Evolutionary conservation across 2,113 vertebrate species (phyloP).

Genomic region (Nothoprocta perdicaria): DNA sequence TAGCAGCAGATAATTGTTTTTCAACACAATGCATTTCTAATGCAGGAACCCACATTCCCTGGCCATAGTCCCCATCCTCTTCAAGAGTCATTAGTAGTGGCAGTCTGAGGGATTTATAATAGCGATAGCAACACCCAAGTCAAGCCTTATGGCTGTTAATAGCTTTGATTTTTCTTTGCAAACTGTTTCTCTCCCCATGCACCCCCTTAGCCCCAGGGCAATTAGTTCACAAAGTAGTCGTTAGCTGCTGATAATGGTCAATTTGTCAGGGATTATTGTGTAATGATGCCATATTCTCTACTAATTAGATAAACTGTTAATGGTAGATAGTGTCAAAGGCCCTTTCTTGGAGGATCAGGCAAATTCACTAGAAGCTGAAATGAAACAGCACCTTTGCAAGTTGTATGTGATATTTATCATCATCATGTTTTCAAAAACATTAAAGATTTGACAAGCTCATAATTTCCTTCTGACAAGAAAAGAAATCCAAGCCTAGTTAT

Average conservation of each 20-base stretch:
- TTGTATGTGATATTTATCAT: background rate
- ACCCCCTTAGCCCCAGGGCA: constrained; percentile 9
- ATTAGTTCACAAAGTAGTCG: constrained; percentile 65
- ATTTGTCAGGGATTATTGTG: constrained; percentile 66
- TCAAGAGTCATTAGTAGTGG: background rate
- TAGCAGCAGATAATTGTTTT: background rate
- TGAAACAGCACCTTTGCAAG: background rate
- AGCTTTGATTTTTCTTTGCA: constrained; percentile 45
- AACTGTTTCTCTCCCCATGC: constrained; percentile 16
- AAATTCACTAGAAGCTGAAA: background rate
- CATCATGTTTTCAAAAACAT: constrained; percentile 19
- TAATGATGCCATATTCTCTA: background rate
- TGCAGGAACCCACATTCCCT: background rate
- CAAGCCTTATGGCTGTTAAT: constrained; percentile 34
- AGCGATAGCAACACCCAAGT: background rate
- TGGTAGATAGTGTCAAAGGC: constrained; percentile 34
- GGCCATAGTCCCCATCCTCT: background rate
- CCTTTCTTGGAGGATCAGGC: background rate
- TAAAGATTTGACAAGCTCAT: constrained; percentile 1
- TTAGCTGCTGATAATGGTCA: constrained; percentile 76
- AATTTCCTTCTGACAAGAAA: background rate
- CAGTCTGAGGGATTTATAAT: constrained; percentile 33
- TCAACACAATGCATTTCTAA: background rate
- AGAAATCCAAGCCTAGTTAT: background rate
- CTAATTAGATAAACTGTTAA: constrained; percentile 71